These are phyloP conservation scores for Drosophila jambulina DNA, from an alignment of 1,140 invertebrate genomes.

Conservation along the genomic window DNA sequence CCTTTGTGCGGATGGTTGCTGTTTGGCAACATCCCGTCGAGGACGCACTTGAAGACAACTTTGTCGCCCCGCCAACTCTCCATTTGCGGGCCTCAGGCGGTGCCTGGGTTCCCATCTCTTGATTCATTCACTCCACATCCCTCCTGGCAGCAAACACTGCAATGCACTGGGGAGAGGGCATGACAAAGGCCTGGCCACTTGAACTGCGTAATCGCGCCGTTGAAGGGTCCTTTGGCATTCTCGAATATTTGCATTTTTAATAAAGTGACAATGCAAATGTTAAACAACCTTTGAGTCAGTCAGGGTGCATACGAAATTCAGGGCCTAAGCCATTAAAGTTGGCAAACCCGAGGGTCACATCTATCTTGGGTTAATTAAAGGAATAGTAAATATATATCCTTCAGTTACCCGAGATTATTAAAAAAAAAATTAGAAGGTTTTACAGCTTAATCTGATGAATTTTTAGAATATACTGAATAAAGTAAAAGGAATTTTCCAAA, in stretches of 20 bases:
- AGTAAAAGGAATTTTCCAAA: not conserved
- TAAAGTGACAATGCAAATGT: constrained; percentile 52
- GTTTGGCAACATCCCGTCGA: constrained; percentile 73
- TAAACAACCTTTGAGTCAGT: constrained; percentile 4
- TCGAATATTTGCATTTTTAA: constrained; percentile 76
- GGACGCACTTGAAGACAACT: constrained; percentile 75
- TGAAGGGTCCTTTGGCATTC: constrained; percentile 60
- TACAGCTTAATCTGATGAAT: not conserved
- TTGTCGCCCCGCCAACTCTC: constrained; percentile 56
- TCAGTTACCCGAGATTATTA: not conserved
- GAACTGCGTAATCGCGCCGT: constrained; percentile 74
- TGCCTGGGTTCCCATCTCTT: constrained; percentile 6
- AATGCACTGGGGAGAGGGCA: constrained; percentile 6
- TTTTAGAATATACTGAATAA: not conserved
- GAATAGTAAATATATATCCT: not conserved
- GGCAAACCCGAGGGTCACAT: not conserved
- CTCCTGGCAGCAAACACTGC: constrained; percentile 17
- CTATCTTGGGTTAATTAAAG: not conserved
- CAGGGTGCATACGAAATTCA: not conserved
- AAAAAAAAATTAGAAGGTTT: not conserved
- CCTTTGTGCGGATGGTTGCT: constrained; percentile 54
- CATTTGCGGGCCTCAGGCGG: constrained; percentile 29
- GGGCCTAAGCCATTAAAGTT: not conserved
- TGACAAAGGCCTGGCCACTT: constrained; percentile 58
- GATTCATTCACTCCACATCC: constrained; percentile 15